Percentiles rank a stretch among this genome's conserved stretches.
Evolutionary conservation across 2,888 invertebrate genomes (phyloP).

Genomic region (Agonum fuliginosum): DNA sequence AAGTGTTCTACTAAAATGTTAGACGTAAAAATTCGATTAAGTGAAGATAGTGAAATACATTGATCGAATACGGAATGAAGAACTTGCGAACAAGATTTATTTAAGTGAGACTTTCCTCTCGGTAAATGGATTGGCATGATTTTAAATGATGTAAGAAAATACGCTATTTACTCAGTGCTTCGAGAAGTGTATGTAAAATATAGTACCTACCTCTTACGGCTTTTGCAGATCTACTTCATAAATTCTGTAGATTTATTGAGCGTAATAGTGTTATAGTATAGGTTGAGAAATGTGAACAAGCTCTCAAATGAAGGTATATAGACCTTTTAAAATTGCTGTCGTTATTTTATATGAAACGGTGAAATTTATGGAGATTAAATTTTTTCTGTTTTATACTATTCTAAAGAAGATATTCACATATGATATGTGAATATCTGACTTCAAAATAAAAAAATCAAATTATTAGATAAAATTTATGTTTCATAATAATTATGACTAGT

Average conservation of each 20-base stretch:
- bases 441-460: no score
- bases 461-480: no score
- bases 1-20: constrained; percentile 3
- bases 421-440: no score
- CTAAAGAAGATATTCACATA: no score
- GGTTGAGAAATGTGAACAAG: no score
- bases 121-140: constrained; percentile 38
- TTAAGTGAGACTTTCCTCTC: not conserved
- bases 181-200: not conserved
- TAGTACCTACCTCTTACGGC: not conserved
- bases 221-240: not conserved
- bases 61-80: constrained; percentile 25
- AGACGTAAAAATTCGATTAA: constrained; percentile 25
- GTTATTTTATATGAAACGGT: no score
- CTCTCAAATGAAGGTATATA: not conserved
- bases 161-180: not conserved
- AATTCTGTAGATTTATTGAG: not conserved
- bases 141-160: constrained; percentile 17
- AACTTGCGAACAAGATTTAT: constrained; percentile 27
- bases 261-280: constrained; percentile 8
- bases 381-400: no score
- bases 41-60: constrained; percentile 1
- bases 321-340: no score
- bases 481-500: no score
- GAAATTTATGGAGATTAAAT: no score